phyloP scores from a whole-genome alignment of 2,113 vertebrate species.

The Sphaerodactylus townsendi region DNA sequence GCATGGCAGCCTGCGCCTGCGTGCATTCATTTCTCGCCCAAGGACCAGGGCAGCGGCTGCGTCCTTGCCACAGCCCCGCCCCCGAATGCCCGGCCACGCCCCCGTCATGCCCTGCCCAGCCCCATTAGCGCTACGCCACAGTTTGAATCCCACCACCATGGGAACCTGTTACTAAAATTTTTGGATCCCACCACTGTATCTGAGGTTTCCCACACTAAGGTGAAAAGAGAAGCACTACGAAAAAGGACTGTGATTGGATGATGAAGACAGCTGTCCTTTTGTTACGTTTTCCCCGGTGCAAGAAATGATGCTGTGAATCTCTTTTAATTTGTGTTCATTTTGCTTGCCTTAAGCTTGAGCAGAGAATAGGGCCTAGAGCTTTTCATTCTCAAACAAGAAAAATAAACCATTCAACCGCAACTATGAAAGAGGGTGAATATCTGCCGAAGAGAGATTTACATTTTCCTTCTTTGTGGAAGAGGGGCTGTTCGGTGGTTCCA shows the following conservation, averaged over 20 bases:
- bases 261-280: not conserved
- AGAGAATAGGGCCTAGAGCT: not conserved
- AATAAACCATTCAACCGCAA: not conserved
- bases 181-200: no score
- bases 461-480: not conserved
- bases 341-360: not conserved
- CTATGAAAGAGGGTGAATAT: not conserved
- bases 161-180: no score
- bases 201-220: slow-evolving; percentile 14
- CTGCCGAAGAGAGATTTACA: not conserved
- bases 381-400: not conserved
- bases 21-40: no score
- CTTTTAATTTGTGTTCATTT: not conserved
- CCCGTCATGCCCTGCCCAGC: no score
- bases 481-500: not conserved
- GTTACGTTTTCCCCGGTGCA: not conserved
- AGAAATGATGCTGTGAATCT: not conserved
- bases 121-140: no score
- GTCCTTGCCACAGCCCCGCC: no score
- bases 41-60: no score
- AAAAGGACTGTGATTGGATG: not conserved
- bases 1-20: no score
- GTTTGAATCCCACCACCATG: no score
- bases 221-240: slow-evolving; percentile 9
- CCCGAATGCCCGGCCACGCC: no score